phyloP scores from a whole-genome alignment of 1,140 invertebrate species.

The Leptonema lineaticorne region DNA sequence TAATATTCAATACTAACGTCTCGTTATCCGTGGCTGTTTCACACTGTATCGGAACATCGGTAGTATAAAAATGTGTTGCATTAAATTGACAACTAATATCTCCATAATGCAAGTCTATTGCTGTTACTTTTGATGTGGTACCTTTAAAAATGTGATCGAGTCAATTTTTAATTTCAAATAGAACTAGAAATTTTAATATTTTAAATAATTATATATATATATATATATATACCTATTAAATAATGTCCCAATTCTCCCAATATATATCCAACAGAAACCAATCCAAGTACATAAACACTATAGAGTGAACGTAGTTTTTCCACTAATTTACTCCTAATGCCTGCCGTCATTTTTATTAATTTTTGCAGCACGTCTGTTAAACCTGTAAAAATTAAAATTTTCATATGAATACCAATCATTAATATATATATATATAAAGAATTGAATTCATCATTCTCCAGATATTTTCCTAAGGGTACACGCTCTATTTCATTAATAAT shows the following conservation, averaged over 20 bases:
- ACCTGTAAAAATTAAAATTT: no score
- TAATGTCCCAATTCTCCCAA: conserved; percentile 84
- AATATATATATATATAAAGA: neutral
- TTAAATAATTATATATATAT: no score
- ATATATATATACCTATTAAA: conserved; percentile 68
- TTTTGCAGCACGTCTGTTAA: conserved; percentile 1
- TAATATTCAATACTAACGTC: conserved; percentile 56
- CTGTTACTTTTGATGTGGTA: conserved; percentile 81
- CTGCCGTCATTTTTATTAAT: conserved; percentile 16
- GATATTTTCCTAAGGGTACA: neutral
- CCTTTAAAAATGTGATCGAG: conserved; percentile 45
- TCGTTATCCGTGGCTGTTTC: conserved; percentile 63
- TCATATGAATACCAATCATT: neutral
- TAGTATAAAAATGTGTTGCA: conserved; percentile 56
- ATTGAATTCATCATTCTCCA: neutral
- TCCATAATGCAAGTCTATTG: conserved; percentile 82
- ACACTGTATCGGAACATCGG: conserved; percentile 66
- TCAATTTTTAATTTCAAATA: neutral
- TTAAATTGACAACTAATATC: conserved; percentile 85
- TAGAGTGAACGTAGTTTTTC: conserved; percentile 70
- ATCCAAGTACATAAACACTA: conserved; percentile 72
- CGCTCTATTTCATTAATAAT: conserved; percentile 20
- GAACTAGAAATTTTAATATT: neutral
- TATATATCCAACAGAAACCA: conserved; percentile 80
- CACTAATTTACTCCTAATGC: conserved; percentile 43